A percentile compares a stretch with the other conserved stretches of the same genome.
phyloP scores from a whole-genome alignment of 2,797 vertebrate genomes.

The Morus bassanus region DNA sequence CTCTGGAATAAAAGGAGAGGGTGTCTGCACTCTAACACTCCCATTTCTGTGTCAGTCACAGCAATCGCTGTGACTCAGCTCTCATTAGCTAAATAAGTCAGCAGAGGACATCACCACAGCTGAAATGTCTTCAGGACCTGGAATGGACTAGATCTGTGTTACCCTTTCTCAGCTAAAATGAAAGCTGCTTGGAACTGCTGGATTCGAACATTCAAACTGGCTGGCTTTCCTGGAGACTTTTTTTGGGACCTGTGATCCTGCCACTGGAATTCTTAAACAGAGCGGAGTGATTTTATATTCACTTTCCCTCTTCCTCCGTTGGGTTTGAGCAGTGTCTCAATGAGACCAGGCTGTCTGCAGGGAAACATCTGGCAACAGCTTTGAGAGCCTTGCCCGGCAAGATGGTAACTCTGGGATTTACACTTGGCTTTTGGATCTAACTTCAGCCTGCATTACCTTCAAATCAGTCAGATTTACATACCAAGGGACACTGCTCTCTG shows the following conservation, averaged over 20 bases:
- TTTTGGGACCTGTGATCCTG: neutral
- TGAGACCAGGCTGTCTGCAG: neutral
- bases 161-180: neutral
- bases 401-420: neutral
- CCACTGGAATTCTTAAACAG: neutral
- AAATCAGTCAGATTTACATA: neutral
- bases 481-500: neutral
- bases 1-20: neutral
- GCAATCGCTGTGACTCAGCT: neutral
- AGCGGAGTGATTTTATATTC: neutral
- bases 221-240: accelerated
- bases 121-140: neutral
- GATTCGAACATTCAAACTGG: neutral
- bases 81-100: neutral
- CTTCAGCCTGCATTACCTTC: neutral
- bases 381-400: neutral
- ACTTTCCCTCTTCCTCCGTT: neutral
- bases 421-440: neutral
- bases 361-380: neutral
- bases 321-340: neutral
- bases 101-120: neutral
- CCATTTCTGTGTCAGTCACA: neutral
- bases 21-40: neutral
- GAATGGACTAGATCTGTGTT: neutral
- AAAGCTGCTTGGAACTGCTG: neutral